Percentiles rank a stretch among this genome's conserved stretches.
Conservation (phyloP, 2,797 vertebrate genomes). For the Etheostoma perlongum region DNA sequence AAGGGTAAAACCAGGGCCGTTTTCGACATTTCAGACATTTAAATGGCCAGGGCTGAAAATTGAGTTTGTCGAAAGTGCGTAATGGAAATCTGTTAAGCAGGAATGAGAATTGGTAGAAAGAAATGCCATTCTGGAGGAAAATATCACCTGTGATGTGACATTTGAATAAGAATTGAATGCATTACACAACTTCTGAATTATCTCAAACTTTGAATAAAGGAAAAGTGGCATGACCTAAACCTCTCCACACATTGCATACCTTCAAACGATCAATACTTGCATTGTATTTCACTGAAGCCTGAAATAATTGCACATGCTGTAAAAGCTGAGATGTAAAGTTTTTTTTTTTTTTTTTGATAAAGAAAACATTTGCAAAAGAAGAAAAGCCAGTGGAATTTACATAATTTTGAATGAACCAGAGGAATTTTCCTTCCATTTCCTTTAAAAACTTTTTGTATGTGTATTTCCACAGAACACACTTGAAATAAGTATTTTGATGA, state of each 20-base stretch:
- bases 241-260: conserved; percentile 44
- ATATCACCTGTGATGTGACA: conserved; percentile 74
- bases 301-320: conserved; percentile 78
- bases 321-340: conserved; percentile 75
- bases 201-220: conserved; percentile 73
- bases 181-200: conserved; percentile 66
- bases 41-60: conserved; percentile 62
- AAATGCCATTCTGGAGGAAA: conserved; percentile 70
- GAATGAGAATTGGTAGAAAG: conserved; percentile 60
- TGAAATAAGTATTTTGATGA: conserved; percentile 62
- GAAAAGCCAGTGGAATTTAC: conserved; percentile 76
- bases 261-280: conserved; percentile 69
- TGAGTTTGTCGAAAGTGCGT: conserved; percentile 68
- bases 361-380: conserved; percentile 76
- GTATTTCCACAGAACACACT: conserved; percentile 43
- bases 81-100: conserved; percentile 62
- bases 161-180: conserved; percentile 76
- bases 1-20: conserved; percentile 59
- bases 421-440: conserved; percentile 43
- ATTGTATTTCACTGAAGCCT: conserved; percentile 75
- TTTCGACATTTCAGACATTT: conserved; percentile 66
- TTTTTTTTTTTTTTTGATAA: conserved; percentile 59
- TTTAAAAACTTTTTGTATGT: conserved; percentile 46
- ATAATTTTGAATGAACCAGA: conserved; percentile 62
- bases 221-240: conserved; percentile 55